Base-by-base conservation (phyloP, 2,888 invertebrate genomes). In the Carcina quercana region DNA sequence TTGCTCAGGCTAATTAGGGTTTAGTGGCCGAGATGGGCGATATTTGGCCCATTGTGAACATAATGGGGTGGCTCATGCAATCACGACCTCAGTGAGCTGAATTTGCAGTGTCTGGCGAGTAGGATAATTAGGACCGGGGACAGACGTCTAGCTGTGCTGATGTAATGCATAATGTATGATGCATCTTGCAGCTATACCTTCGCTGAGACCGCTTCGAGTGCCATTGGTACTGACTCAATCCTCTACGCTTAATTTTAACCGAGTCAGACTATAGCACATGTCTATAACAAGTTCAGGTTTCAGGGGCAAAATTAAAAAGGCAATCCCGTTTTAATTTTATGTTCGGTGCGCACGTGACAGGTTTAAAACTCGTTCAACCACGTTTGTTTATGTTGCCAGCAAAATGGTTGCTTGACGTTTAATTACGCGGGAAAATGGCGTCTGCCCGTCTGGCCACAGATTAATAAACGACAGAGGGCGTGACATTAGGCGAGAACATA, bases 331-430 rank as follows among this genome's bases (percentile, higher is more conserved):
- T n/a, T n/a, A 29, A 29, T 29, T 22, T 29, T 14, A 21, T 14
- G 21, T 7, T 15, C 21, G 15, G 11, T 14, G 13, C 25, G 24
- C 35, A 37, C 25, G 38, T 40, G 39, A 35, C 27, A 25, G 11
- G 30, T 26, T 35, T 28, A 15, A 37, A 15, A 24, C 27, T 26
- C 34, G 26, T 35, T 36, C 37, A 7, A 11, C 6, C 22, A 14
- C 27, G 32, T 58, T 55, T 62, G 55, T 60, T 63, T 58, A 61
- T 58, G 10, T 53, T 51, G 47, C 32, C 41, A 40, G 46, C 53
- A 67, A 66, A 69, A 72, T 65, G 66, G 62, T 51, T 47, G 67
- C 33, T 48, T 61, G 74, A 71, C 72, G 59, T 74, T 71, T 73
- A 76, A 76, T 76, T 73, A 73, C 65, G 62, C 50, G 53, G 53